These are phyloP conservation scores for Lithosia quadra DNA, from an alignment of 2,888 invertebrate species.

Conservation along the genomic window DNA sequence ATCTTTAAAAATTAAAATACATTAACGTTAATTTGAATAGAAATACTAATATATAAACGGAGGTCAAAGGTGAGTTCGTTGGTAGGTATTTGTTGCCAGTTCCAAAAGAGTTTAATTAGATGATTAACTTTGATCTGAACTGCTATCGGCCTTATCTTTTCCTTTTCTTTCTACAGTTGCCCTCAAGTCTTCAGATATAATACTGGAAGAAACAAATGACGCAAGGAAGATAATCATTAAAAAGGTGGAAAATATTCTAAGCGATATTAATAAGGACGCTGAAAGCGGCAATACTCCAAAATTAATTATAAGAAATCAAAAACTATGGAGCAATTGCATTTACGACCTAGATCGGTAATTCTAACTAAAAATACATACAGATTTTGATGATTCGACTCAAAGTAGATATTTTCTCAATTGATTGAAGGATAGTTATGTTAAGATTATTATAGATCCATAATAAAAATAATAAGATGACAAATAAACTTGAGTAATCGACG, in stretches of 20 bases:
- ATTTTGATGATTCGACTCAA: too few species aligned
- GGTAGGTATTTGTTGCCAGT: too few species aligned
- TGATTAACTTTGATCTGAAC: neutral
- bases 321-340: constrained; percentile 84
- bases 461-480: neutral
- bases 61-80: too few species aligned
- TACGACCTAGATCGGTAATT: constrained; percentile 82
- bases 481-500: neutral
- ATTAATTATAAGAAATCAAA: constrained; percentile 78
- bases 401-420: too few species aligned
- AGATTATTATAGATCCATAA: too few species aligned
- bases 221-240: constrained; percentile 65
- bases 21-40: too few species aligned
- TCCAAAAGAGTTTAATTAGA: neutral
- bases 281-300: constrained; percentile 71
- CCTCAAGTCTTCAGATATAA: constrained; percentile 47
- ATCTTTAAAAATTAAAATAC: too few species aligned
- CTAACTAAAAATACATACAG: neutral
- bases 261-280: constrained; percentile 73
- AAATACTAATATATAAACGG: too few species aligned
- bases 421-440: too few species aligned
- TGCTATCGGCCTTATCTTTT: neutral
- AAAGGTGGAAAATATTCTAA: constrained; percentile 79
- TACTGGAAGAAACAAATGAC: constrained; percentile 60
- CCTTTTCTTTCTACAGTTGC: constrained; percentile 33